Conservation (phyloP, 2,888 invertebrate species). For the Caenorhabditis zanzibari region DNA sequence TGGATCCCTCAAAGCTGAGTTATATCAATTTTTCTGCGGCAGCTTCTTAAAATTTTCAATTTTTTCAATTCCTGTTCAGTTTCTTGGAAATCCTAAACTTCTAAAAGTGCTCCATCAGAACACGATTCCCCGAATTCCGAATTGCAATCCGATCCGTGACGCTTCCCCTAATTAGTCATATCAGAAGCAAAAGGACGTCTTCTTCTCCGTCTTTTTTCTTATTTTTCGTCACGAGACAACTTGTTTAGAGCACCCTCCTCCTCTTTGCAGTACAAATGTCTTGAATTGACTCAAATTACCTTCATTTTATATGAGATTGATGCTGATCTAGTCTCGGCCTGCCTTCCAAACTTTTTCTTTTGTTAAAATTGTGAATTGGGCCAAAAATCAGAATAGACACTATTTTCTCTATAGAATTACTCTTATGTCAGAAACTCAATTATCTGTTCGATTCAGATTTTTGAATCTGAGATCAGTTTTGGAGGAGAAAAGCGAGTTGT, state of each 20-base stretch:
- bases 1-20: too few relatives aligned
- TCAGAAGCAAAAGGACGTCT: conserved; percentile 25
- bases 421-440: background rate
- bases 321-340: conserved; percentile 41
- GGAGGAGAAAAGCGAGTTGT: background rate
- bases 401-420: background rate
- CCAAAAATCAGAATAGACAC: conserved; percentile 21
- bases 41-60: background rate
- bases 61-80: background rate
- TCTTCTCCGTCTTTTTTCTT: background rate
- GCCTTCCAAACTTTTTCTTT: background rate
- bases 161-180: conserved; percentile 45
- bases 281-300: conserved; percentile 57
- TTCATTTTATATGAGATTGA: conserved; percentile 60
- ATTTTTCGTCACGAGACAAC: conserved; percentile 27
- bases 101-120: background rate
- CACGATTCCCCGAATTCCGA: background rate
- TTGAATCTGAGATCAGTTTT: background rate
- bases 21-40: too few relatives aligned
- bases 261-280: background rate
- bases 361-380: background rate
- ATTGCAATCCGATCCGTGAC: conserved; percentile 19
- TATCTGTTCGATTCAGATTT: background rate
- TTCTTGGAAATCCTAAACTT: background rate
- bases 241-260: background rate